Conservation (phyloP, 2,113 vertebrate species). For the Pachycephala philippinensis region DNA sequence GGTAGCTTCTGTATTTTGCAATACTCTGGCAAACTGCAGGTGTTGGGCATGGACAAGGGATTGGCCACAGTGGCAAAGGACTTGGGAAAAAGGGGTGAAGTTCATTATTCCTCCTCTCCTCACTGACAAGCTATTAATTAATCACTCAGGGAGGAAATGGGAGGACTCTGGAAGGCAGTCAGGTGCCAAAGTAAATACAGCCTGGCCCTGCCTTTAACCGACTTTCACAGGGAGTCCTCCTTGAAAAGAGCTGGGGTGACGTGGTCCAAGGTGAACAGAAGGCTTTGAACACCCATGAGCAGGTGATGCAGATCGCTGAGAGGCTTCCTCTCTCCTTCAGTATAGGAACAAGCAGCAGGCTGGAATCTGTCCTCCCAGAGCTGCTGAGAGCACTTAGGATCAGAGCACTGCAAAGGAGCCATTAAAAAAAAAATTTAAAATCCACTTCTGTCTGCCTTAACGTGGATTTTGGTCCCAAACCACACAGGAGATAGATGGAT, state of each 20-base stretch:
- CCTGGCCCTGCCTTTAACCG: background rate
- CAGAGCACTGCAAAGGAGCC: background rate
- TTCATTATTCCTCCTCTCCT: background rate
- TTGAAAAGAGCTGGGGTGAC: background rate
- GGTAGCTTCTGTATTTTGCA: background rate
- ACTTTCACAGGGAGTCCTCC: background rate
- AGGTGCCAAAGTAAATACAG: background rate
- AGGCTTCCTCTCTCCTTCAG: background rate
- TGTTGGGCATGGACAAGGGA: background rate
- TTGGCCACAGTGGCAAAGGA: background rate
- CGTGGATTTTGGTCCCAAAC: background rate
- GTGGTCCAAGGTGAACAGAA: fast-evolving
- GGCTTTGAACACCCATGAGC: background rate
- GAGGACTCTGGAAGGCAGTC: background rate
- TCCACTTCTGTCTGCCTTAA: background rate
- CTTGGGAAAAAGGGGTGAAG: background rate
- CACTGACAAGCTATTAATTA: background rate
- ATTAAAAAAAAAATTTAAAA: background rate
- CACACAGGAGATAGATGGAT: fast-evolving
- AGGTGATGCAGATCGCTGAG: background rate
- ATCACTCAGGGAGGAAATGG: background rate
- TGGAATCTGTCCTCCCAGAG: background rate
- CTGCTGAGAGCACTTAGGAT: background rate
- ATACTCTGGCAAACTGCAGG: background rate
- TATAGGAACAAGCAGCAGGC: background rate